Base-by-base conservation (phyloP, 2,797 vertebrate genomes). In the Chelon auratus region DNA sequence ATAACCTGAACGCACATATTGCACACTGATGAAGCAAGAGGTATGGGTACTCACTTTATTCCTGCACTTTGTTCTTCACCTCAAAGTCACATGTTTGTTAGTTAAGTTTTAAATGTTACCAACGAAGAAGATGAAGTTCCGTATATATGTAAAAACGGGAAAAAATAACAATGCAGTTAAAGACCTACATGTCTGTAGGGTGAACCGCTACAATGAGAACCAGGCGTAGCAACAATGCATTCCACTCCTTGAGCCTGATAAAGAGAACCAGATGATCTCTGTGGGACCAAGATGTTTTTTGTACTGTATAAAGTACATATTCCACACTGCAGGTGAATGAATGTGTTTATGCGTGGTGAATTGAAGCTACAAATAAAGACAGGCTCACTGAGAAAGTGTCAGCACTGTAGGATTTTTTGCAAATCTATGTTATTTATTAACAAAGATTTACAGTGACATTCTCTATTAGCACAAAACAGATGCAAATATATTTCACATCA, bases 191-290 rank as follows among this genome's bases (percentile, higher is more conserved):
- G 39, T 73, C 61, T 75, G 75, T 60, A 47, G 59, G 61, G 56
- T 65, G 60, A 81, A 83, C 66, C 33, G 18, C 60, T 78, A 30
- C 71, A 91, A 93, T 88, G 58, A 86, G 69, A 88, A 85, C 74
- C 87, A 93, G 87, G 39, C 79, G 60, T 18, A 37, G 39, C 43
- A 71, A 72, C 76, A 68, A 75, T 75, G 77, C 92, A 92, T 93
- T 94, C 93, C 89, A 62, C 72, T 72, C 75, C 78, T 37, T 72
- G 87, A 85, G 77, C 69, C 70, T 36, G 58, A 81, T 92, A 91
- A 91, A 86, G 37, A 86, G 81, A 91, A 92, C 77, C 92, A 93
- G 84, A 91, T 92, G 89, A 85, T 58, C 54, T 56, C 1, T 51
- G n/a, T 70, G 50, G 53, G 17, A 55, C 51, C 17, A 14, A 30